These are phyloP conservation scores for Cataglyphis cursor DNA, from an alignment of 2,888 invertebrate species.

Conservation along the genomic window DNA sequence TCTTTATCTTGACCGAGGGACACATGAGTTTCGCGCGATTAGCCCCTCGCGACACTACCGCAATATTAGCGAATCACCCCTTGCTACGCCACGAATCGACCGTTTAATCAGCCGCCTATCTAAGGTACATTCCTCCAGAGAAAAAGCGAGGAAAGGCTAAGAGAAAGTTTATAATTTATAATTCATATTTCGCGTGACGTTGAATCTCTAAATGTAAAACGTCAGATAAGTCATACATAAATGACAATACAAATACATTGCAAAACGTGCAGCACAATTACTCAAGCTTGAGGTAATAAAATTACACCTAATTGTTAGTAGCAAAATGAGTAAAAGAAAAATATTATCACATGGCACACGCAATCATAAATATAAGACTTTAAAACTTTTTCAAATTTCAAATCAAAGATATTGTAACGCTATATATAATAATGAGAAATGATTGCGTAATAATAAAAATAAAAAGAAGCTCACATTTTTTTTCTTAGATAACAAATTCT, in stretches of 20 bases:
- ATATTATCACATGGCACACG: neutral
- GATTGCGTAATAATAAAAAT: neutral
- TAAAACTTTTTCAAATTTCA: neutral
- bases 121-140: constrained; percentile 7
- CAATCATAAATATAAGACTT: neutral
- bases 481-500: neutral
- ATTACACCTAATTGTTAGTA: neutral
- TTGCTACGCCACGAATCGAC: constrained; percentile 2
- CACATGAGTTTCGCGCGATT: constrained; percentile 54
- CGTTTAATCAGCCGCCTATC: constrained; percentile 54
- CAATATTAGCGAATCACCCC: neutral
- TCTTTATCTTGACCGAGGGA: constrained; percentile 26
- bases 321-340: neutral
- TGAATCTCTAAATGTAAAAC: too few species aligned
- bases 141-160: neutral
- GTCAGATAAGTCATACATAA: neutral
- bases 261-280: neutral
- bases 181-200: neutral
- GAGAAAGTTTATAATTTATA: neutral
- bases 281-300: neutral
- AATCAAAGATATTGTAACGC: neutral
- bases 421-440: neutral
- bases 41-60: constrained; percentile 8
- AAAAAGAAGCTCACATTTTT: neutral
- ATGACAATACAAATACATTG: neutral